Percentiles rank a stretch among this genome's conserved stretches.
These are phyloP conservation scores for Chrysolina haemoptera DNA, from an alignment of 2,888 invertebrate genomes.

Conservation along the genomic window DNA sequence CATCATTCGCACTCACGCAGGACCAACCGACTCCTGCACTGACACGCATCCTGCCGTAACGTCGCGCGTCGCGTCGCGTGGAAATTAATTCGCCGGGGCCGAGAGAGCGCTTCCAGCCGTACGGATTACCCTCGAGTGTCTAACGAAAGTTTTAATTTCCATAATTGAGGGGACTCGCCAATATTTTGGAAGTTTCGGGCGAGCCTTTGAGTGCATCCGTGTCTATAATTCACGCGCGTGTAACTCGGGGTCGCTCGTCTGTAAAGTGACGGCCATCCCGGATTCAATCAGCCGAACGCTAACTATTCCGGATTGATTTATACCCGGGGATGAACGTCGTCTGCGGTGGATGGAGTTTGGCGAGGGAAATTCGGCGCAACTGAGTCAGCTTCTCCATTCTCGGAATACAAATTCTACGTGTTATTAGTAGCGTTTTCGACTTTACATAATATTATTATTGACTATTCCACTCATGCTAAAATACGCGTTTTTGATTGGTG, in stretches of 20 bases:
- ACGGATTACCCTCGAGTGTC: not conserved
- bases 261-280: constrained; percentile 42
- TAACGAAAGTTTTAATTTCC: constrained; percentile 40
- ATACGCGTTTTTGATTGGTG: too few species aligned
- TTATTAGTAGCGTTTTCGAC: too few species aligned
- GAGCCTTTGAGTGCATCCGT: constrained; percentile 37
- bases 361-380: not conserved
- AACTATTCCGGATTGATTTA: constrained; percentile 61
- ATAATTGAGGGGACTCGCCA: constrained; percentile 43
- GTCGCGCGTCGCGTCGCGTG: not conserved
- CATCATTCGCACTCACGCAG: not conserved
- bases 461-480: too few species aligned
- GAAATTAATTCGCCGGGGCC: not conserved
- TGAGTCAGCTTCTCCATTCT: not conserved
- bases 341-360: not conserved
- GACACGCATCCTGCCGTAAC: not conserved
- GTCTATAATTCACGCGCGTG: constrained; percentile 48
- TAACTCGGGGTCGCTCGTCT: constrained; percentile 40
- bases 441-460: too few species aligned
- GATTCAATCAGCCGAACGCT: constrained; percentile 60
- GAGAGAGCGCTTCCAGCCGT: not conserved
- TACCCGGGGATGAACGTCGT: constrained; percentile 44
- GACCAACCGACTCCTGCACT: not conserved
- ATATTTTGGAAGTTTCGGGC: constrained; percentile 34
- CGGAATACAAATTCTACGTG: not conserved